Evolutionary conservation across 2,888 invertebrate species (phyloP), one percentile per base, ranked within the genome.

Genomic region (Callinectes sapidus): DNA sequence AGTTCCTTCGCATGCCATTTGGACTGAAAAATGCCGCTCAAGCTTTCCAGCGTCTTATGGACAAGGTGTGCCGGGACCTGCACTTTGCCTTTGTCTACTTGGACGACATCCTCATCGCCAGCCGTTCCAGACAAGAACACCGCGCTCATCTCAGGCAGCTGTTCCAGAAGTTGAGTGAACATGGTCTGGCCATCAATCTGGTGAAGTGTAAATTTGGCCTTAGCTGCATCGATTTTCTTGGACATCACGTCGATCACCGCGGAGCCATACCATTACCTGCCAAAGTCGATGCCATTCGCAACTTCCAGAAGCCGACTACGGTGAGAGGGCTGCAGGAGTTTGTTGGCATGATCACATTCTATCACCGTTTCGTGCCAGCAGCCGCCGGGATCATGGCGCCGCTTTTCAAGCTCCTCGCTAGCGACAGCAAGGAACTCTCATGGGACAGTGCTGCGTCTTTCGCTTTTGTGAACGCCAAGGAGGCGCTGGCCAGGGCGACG

Each of bases 1-100:
- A 77, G 32, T 32, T 77, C 32, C 5, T 95, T 95, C 5, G 95
- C 96, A 0, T 94, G 92, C 3, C 77, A 13, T 77, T 77, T 16
- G 77, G 77, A 1, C 77, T 77, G 1, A 77, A 77, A 10, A 77
- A 77, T 8, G 16, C 42, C 42, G 87, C 42, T 13, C 42, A 87
- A 18, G 42, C 87, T 1, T 87, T 87, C 87, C 87, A 87, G 13
- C 42, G 87, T 6, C 87, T 87, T 48, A 87, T 87, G 87, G 87
- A 87, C 48, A 87, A 0, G 0, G 55, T 55, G 55, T 6, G 14
- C 10, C 55, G 10, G 13, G 55, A 55, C 16, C 10, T 55, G 55
- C 5, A n/a, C 6, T 18, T 55, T 8, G 18, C 10, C 6, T n/a
- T 39, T 5, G 5, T 39, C 5, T 39, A 39, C 39, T 5, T 39